Conservation (phyloP, 2,888 invertebrate species). For the Latrodectus hesperus region DNA sequence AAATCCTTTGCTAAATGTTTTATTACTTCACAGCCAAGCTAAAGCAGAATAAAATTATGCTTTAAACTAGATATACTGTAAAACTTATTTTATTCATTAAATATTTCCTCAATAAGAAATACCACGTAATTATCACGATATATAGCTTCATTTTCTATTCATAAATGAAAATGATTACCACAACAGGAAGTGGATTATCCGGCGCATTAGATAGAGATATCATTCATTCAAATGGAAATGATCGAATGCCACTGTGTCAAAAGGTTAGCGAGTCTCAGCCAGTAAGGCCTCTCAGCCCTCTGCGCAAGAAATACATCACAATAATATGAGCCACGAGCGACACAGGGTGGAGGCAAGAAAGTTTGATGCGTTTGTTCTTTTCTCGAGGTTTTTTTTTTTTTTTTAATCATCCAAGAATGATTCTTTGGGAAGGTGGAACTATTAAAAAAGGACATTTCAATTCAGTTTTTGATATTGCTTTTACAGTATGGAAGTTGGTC, state of each 20-base stretch:
- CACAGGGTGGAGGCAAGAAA: not conserved
- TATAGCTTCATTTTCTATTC: no score
- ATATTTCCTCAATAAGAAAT: no score
- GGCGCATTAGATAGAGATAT: not conserved
- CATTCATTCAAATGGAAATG: constrained; percentile 13
- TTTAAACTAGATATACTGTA: no score
- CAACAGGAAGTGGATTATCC: constrained; percentile 1
- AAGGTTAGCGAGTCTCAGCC: not conserved
- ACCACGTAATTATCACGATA: no score
- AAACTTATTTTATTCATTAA: no score
- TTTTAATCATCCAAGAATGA: not conserved
- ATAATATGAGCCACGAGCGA: not conserved
- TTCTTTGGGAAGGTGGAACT: not conserved
- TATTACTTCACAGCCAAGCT: no score
- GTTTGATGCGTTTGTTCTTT: not conserved
- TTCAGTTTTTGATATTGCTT: not conserved
- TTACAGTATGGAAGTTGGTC: not conserved
- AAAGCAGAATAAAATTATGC: no score
- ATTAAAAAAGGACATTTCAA: not conserved
- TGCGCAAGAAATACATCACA: constrained; percentile 5
- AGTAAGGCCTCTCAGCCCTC: not conserved
- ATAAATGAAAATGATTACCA: not conserved
- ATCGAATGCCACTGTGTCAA: not conserved
- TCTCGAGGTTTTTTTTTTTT: not conserved
- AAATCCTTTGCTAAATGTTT: no score